Evolutionary conservation across 2,797 vertebrate genomes (phyloP).

Genomic region (Ispidina picta): DNA sequence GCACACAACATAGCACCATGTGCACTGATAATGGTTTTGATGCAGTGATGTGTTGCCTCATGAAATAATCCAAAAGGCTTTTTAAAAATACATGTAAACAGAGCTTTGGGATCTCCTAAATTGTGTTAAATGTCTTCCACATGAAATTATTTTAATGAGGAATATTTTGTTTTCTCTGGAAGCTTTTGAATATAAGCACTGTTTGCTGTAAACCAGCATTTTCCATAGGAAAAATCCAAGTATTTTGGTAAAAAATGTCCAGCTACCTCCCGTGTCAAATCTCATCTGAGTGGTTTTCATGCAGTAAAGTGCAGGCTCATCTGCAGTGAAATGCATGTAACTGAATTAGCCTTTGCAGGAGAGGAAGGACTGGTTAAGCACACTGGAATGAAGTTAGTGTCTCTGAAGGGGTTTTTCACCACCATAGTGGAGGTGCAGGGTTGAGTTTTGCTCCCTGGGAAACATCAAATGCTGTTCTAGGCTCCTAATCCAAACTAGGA

Average conservation of each 20-base stretch:
- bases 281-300: not conserved
- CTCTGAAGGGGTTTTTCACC: not conserved
- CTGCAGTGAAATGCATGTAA: not conserved
- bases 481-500: not conserved
- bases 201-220: not conserved
- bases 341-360: not conserved
- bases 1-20: not conserved
- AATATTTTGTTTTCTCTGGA: not conserved
- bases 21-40: not conserved
- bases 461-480: not conserved
- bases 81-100: not conserved
- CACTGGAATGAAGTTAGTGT: not conserved
- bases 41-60: accelerated
- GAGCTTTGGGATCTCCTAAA: not conserved
- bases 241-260: not conserved
- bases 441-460: not conserved
- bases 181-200: not conserved
- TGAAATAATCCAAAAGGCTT: not conserved
- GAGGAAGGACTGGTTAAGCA: not conserved
- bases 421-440: not conserved
- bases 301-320: not conserved
- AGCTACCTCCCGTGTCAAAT: not conserved
- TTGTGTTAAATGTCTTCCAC: not conserved
- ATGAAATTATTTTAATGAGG: too few species aligned
- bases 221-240: not conserved